phyloP scores from a whole-genome alignment of 2,113 vertebrate species.

The Pachyramphus minor region DNA sequence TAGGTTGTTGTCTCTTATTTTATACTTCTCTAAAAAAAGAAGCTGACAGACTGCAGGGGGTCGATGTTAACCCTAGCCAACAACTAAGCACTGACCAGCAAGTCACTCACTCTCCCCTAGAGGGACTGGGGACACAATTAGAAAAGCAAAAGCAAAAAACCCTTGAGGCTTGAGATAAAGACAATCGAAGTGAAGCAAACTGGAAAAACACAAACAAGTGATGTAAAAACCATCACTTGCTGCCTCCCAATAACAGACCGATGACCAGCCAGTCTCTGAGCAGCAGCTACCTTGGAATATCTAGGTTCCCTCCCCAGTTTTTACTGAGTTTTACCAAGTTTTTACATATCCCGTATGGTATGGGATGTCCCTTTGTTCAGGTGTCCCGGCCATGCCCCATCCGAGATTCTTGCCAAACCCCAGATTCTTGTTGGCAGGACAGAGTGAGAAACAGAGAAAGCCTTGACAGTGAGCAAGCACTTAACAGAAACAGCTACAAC shows the following conservation, averaged over 20 bases:
- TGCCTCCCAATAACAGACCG: accelerated
- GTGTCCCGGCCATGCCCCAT: background rate
- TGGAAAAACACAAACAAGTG: background rate
- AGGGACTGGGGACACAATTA: accelerated
- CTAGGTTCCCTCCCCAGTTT: background rate
- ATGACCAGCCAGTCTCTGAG: background rate
- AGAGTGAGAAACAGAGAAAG: background rate
- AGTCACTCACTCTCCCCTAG: background rate
- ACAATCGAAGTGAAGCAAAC: background rate
- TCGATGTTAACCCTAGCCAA: background rate
- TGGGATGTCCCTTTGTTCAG: background rate
- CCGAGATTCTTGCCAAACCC: background rate
- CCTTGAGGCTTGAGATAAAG: background rate
- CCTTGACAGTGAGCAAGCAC: background rate
- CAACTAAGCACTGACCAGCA: background rate
- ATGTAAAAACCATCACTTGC: background rate
- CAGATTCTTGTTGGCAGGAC: accelerated
- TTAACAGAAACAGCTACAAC: background rate
- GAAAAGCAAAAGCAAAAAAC: background rate
- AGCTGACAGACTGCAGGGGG: background rate
- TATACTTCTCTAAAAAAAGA: background rate
- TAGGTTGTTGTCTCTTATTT: background rate
- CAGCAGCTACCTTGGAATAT: background rate
- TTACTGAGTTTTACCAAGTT: background rate
- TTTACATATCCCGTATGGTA: background rate